A percentile compares a stretch with the other conserved stretches of the same genome.
These are phyloP conservation scores for Ariopsis seemanni DNA, from an alignment of 2,113 vertebrate species.

Conservation along the genomic window DNA sequence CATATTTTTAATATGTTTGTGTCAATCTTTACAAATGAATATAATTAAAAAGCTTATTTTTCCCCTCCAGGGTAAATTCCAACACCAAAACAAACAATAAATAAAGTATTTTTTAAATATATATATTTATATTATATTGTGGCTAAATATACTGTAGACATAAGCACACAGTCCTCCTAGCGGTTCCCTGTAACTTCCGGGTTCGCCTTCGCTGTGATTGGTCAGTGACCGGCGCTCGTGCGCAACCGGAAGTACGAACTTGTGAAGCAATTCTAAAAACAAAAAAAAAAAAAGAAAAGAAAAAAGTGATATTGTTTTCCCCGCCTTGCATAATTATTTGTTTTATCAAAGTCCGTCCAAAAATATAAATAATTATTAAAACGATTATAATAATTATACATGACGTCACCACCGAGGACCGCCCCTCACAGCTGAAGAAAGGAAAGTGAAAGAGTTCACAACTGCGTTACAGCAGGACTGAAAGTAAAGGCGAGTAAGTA, in stretches of 20 bases:
- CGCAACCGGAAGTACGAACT: not conserved
- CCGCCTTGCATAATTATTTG: not conserved
- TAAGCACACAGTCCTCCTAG: too few relatives aligned
- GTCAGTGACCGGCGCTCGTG: not conserved
- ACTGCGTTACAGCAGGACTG: not conserved
- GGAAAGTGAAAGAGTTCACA: not conserved
- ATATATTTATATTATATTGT: too few relatives aligned
- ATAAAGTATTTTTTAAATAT: not conserved
- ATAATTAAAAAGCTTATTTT: not conserved
- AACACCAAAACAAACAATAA: not conserved
- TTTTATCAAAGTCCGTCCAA: not conserved
- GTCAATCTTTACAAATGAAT: not conserved
- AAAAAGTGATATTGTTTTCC: not conserved
- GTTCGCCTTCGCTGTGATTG: not conserved
- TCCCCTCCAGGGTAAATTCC: not conserved
- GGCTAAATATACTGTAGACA: too few relatives aligned
- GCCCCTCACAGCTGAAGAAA: not conserved
- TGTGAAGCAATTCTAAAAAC: not conserved
- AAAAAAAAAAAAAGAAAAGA: not conserved
- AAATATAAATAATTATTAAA: not conserved
- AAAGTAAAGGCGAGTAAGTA: not conserved
- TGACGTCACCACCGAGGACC: not conserved
- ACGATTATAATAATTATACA: not conserved
- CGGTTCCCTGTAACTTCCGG: not conserved
- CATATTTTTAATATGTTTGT: not conserved